phyloP scores from a whole-genome alignment of 1,140 invertebrate species.

The Steinernema khuongi region DNA sequence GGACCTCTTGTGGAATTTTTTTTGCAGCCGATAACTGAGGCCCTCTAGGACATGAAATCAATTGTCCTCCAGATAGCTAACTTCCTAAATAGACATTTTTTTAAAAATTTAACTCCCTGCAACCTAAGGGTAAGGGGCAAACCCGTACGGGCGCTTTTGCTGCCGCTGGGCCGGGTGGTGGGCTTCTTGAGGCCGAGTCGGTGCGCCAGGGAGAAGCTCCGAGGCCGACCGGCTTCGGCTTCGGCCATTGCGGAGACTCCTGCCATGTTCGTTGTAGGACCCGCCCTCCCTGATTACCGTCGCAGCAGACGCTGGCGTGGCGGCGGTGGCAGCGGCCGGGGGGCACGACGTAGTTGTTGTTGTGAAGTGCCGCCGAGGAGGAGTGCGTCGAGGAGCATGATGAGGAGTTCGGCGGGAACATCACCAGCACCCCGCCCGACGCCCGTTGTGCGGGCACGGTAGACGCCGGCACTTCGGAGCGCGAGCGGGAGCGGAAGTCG shows the following conservation, averaged over 20 bases:
- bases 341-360: slow-evolving; percentile 5
- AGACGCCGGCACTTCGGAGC: neutral
- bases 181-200: slow-evolving; percentile 2
- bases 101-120: too few relatives aligned
- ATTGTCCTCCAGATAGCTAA: too few relatives aligned
- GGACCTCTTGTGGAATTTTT: too few relatives aligned
- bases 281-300: too few relatives aligned
- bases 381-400: neutral
- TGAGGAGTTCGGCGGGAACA: slow-evolving; percentile 5
- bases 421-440: neutral
- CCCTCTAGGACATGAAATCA: too few relatives aligned
- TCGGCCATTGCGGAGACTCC: too few relatives aligned
- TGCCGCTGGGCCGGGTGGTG: neutral
- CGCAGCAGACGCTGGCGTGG: slow-evolving; percentile 10
- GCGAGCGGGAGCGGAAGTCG: neutral
- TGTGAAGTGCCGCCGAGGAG: neutral
- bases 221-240: too few relatives aligned
- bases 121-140: too few relatives aligned
- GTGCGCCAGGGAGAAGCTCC: neutral
- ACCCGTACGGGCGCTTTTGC: neutral
- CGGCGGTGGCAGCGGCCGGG: neutral
- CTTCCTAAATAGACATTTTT: too few relatives aligned
- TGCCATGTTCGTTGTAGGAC: too few relatives aligned
- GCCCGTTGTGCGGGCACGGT: neutral
- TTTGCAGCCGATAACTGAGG: too few relatives aligned